Evolutionary conservation across 2,888 invertebrate genomes (phyloP), one percentile per base, ranked within the genome.

Genomic region (Erebia ligea): DNA sequence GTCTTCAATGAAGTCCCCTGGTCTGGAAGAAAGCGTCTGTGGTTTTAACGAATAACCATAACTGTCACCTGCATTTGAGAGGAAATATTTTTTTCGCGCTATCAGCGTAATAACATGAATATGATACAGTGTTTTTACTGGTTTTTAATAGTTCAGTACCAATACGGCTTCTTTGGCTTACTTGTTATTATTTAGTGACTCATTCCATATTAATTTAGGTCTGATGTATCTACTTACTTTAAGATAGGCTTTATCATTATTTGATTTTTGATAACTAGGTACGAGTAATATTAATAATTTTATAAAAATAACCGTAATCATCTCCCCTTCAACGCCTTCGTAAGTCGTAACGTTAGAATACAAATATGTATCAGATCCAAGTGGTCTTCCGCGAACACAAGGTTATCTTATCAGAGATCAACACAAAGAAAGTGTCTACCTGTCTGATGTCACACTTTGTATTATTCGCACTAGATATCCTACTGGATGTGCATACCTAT

Each of bases 161-260:
- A 11, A 0, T 45, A 11, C 11, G 13, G 45, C 54, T 54, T 54
- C 10, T 19, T 17, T 54, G 10, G 54, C 10, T 9, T 17, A 52
- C 52, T 54, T 54, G 19, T 17, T 54, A 19, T 54, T 54, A 17
- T 54, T 54, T 57, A 34, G 34, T 57, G 57, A 57, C n/a, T 57
- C 25, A 57, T 15, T 34, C 25, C 5, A 25, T 5, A 57, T 34
- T 25, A 25, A 34, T 57, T 57, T 57, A 57, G 8, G 57, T 57
- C 19, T 13, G 25, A 34, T 34, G 34, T 34, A n/a, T n/a, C n/a
- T n/a, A 57, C 21, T 11, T 15, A 10, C 25, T 25, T 4, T 15
- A 34, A 15, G 57, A 57, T 57, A 57, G 25, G 57, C 57, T 34
- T 57, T 57, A 57, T 57, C 57, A 15, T 34, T 57, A 25, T 34